Evolutionary conservation across 2,113 vertebrate species (phyloP).

Genomic region (Rynchops niger): DNA sequence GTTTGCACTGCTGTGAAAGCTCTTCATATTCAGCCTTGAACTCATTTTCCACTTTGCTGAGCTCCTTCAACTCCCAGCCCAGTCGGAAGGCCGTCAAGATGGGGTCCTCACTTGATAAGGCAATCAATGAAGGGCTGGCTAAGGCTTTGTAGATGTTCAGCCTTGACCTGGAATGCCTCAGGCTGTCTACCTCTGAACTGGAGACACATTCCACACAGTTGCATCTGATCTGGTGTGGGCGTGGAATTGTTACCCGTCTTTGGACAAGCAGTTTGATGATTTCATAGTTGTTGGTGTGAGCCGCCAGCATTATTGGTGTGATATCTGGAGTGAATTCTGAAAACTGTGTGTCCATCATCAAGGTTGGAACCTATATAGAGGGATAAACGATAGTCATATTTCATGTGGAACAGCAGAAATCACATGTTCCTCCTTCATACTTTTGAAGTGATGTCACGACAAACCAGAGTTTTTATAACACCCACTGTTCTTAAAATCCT

Average conservation of each 20-base stretch:
- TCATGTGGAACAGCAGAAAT: neutral
- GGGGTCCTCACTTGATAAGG: constrained; percentile 89
- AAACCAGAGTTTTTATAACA: neutral
- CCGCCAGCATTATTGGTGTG: constrained; percentile 97
- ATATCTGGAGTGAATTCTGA: constrained; percentile 98
- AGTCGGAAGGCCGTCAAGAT: constrained; percentile 93
- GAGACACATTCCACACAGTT: constrained; percentile 97
- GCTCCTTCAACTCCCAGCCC: constrained; percentile 97
- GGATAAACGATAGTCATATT: neutral
- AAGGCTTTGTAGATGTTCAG: constrained; percentile 97
- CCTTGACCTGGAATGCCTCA: constrained; percentile 92
- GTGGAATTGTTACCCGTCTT: constrained; percentile 90
- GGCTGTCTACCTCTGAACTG: constrained; percentile 95
- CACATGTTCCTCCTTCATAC: neutral
- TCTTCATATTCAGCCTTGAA: constrained; percentile 99
- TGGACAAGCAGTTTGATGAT: constrained; percentile 97
- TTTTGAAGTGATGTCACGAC: neutral
- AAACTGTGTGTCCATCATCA: constrained; percentile 97
- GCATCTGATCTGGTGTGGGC: constrained; percentile 95
- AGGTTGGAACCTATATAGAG: constrained; percentile 84
- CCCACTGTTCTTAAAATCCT: neutral
- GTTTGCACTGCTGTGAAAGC: constrained; percentile 96
- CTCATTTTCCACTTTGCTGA: constrained; percentile 98
- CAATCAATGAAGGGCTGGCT: constrained; percentile 94
- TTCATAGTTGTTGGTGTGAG: constrained; percentile 99